phyloP scores from a whole-genome alignment of 2,113 vertebrate genomes.

The Pipra filicauda region DNA sequence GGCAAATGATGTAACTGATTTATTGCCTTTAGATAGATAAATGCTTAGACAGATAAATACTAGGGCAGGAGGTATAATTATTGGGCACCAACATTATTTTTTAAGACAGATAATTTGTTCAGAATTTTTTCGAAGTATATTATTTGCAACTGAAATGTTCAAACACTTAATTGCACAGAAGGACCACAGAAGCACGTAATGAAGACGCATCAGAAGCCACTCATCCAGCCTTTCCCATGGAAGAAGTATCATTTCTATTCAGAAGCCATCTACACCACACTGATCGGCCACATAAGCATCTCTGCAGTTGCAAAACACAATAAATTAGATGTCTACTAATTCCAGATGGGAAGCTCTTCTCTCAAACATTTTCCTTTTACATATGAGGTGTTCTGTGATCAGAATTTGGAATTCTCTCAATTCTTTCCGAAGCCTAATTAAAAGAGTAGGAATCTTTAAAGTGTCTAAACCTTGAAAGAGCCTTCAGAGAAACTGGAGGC shows the following conservation, averaged over 20 bases:
- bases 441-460: background rate
- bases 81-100: background rate
- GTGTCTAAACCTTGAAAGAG: background rate
- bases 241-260: background rate
- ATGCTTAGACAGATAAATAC: background rate
- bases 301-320: background rate
- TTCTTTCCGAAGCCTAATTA: background rate
- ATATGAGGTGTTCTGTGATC: background rate
- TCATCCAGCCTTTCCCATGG: background rate
- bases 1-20: background rate
- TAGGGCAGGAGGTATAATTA: background rate
- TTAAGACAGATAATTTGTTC: background rate
- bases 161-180: background rate
- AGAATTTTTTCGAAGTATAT: background rate
- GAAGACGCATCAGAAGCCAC: background rate
- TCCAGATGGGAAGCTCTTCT: background rate
- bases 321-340: background rate
- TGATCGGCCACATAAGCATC: background rate
- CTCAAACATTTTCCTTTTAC: background rate
- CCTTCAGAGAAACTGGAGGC: background rate
- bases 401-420: background rate
- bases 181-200: background rate
- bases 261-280: background rate
- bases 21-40: background rate
- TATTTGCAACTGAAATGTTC: background rate